Conservation (phyloP, 2,113 vertebrate genomes). For the Chelonoidis abingdonii region DNA sequence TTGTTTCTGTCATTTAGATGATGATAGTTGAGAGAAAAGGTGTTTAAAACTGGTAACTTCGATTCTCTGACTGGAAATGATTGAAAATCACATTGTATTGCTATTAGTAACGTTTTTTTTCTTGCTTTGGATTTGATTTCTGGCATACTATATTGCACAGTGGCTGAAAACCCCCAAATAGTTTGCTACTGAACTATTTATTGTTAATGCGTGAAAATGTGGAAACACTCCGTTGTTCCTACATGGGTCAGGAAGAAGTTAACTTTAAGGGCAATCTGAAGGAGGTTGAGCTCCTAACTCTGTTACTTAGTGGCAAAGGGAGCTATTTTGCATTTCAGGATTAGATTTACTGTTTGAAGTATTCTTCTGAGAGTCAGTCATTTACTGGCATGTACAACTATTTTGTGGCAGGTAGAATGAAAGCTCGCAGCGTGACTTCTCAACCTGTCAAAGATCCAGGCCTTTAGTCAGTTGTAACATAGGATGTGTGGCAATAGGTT, state of each 20-base stretch:
- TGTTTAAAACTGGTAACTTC: neutral
- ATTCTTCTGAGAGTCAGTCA: constrained; percentile 1
- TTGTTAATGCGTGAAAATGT: constrained; percentile 25
- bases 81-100: neutral
- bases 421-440: constrained; percentile 21
- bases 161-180: constrained; percentile 33
- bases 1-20: neutral
- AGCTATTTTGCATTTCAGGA: constrained; percentile 7
- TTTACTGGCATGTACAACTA: neutral
- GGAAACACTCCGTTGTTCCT: constrained; percentile 18
- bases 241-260: neutral
- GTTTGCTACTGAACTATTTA: constrained; percentile 19
- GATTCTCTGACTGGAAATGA: neutral
- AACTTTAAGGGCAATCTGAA: neutral
- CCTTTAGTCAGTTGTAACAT: neutral
- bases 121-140: constrained; percentile 19
- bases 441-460: neutral
- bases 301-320: neutral
- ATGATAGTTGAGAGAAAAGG: neutral
- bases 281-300: neutral
- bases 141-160: constrained; percentile 2
- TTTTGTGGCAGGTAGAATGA: constrained; percentile 7
- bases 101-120: neutral
- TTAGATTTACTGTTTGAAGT: neutral
- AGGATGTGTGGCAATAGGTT: constrained; percentile 43